Conservation (phyloP, 2,888 invertebrate genomes). For the Atrina japonica region DNA sequence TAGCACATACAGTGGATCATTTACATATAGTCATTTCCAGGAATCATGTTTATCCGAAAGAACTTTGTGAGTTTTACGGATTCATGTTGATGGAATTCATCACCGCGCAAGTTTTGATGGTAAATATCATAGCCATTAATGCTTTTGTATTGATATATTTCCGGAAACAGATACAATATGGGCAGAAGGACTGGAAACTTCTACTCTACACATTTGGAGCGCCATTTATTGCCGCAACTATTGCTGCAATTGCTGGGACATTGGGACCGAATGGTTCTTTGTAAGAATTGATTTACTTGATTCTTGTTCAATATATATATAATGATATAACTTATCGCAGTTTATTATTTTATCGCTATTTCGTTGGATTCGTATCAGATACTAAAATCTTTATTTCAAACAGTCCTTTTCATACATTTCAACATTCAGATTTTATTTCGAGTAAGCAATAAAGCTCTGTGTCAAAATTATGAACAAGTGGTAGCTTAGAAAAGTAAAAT, state of each 20-base stretch:
- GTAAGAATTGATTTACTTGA: too few species aligned
- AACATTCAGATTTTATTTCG: too few species aligned
- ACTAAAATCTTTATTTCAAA: too few species aligned
- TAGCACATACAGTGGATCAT: slow-evolving; percentile 46
- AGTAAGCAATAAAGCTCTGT: too few species aligned
- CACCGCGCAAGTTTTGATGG: slow-evolving; percentile 46
- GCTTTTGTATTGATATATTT: slow-evolving; percentile 47
- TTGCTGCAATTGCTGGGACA: slow-evolving; percentile 27
- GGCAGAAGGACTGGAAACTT: slow-evolving; percentile 39
- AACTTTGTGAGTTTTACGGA: slow-evolving; percentile 48
- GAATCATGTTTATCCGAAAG: slow-evolving; percentile 41
- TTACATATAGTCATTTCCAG: slow-evolving; percentile 40
- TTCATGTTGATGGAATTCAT: slow-evolving; percentile 50
- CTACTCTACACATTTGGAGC: slow-evolving; percentile 47
- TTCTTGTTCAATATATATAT: background rate
- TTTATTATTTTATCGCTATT: too few species aligned
- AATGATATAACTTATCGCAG: too few species aligned
- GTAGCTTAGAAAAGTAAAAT: too few species aligned
- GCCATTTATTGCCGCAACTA: slow-evolving; percentile 32
- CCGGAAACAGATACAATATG: slow-evolving; percentile 41
- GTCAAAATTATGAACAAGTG: too few species aligned
- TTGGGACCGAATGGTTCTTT: slow-evolving; percentile 42
- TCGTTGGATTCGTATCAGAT: too few species aligned
- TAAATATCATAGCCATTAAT: slow-evolving; percentile 48
- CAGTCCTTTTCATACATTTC: too few species aligned